phyloP scores from a whole-genome alignment of 2,113 vertebrate genomes.

The Dinomys branickii region DNA sequence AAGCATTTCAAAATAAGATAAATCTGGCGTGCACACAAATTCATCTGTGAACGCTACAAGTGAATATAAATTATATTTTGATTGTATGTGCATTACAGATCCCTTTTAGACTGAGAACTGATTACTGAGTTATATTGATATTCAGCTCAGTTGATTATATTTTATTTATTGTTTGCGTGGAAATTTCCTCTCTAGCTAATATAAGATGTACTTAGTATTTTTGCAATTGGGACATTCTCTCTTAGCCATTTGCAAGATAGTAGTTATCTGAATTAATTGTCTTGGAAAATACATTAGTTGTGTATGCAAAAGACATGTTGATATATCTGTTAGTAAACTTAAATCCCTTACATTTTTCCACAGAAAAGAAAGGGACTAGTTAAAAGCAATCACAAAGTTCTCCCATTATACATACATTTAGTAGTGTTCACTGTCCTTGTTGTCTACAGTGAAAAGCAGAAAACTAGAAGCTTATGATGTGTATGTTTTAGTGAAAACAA shows the following conservation, averaged over 20 bases:
- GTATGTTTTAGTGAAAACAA: conserved; percentile 51
- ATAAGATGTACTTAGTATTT: conserved; percentile 13
- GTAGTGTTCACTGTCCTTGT: conserved; percentile 23
- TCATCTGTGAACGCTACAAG: conserved; percentile 31
- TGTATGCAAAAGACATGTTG: conserved; percentile 33
- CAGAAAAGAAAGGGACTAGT: background rate
- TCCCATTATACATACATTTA: background rate
- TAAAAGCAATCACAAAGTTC: conserved; percentile 44
- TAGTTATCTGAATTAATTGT: conserved; percentile 34
- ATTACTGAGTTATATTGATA: conserved; percentile 48
- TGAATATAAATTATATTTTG: conserved; percentile 40
- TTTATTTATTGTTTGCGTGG: conserved; percentile 78
- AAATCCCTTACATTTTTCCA: background rate
- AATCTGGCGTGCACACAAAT: conserved; percentile 27
- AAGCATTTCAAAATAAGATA: conserved; percentile 64
- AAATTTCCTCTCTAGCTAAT: conserved; percentile 78
- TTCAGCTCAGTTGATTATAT: conserved; percentile 55
- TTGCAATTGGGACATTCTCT: conserved; percentile 16
- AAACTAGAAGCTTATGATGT: conserved; percentile 28
- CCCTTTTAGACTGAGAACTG: conserved; percentile 31
- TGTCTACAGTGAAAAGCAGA: conserved; percentile 42
- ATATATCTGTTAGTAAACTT: background rate
- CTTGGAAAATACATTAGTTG: conserved; percentile 22
- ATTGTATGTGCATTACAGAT: conserved; percentile 20
- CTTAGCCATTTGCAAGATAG: conserved; percentile 28